Conservation (phyloP, 2,113 vertebrate species). For the Laticauda laticaudata region DNA sequence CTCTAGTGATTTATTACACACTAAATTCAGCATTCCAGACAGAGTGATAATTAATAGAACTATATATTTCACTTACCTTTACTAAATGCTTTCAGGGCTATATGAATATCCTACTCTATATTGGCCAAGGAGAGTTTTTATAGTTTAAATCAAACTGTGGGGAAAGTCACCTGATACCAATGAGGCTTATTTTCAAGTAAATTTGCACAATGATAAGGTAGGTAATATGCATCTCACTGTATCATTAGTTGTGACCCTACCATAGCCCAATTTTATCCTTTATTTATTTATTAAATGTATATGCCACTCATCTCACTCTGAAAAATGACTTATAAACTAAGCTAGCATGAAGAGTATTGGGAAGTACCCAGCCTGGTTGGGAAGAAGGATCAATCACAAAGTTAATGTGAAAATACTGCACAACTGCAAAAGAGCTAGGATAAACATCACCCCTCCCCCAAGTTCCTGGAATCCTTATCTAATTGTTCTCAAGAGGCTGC, state of each 20-base stretch:
- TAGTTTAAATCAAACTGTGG: not conserved
- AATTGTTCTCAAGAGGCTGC: too few species aligned
- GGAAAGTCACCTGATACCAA: not conserved
- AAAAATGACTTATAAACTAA: not conserved
- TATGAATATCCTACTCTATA: not conserved
- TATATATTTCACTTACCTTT: not conserved
- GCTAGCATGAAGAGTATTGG: not conserved
- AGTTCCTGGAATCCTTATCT: too few species aligned
- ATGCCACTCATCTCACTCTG: too few species aligned
- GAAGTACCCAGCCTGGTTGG: too few species aligned
- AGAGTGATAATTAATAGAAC: not conserved
- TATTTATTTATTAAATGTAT: too few species aligned
- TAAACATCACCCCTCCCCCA: too few species aligned
- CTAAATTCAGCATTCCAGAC: not conserved
- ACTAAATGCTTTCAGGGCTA: not conserved
- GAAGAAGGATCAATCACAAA: too few species aligned
- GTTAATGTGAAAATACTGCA: too few species aligned
- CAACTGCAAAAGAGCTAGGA: too few species aligned
- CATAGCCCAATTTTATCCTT: not conserved
- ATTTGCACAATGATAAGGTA: not conserved
- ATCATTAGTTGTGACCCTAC: not conserved
- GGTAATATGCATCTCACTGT: not conserved
- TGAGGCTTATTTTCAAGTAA: not conserved
- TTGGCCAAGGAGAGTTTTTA: not conserved
- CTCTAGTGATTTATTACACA: not conserved